These are phyloP conservation scores for Salvelinus alpinus DNA, from an alignment of 2,113 vertebrate species.

Conservation along the genomic window DNA sequence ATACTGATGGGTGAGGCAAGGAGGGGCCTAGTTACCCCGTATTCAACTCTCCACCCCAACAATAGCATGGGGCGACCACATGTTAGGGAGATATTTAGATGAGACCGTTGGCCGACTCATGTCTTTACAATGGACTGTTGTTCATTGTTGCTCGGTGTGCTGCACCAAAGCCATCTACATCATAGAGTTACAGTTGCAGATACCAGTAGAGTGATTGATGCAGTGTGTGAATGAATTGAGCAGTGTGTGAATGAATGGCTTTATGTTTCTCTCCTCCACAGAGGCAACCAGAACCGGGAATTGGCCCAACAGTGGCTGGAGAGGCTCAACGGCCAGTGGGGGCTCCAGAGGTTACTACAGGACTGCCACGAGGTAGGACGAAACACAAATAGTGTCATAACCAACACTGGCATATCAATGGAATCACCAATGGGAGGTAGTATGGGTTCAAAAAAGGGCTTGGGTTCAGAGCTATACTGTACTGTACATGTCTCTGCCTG, in stretches of 20 bases:
- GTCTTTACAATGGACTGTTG: neutral
- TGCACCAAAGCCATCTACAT: neutral
- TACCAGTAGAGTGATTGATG: neutral
- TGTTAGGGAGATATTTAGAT: neutral
- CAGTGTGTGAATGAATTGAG: neutral
- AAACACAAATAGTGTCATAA: too few species aligned
- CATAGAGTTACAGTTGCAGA: too few species aligned
- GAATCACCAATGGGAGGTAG: neutral
- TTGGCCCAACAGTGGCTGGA: conserved; percentile 82
- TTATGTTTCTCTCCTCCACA: conserved; percentile 45
- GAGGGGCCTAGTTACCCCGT: neutral
- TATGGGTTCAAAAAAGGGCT: too few species aligned
- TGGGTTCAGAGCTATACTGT: neutral
- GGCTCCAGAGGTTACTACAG: conserved; percentile 84
- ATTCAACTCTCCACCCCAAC: neutral
- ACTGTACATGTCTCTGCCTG: neutral
- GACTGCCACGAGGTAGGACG: conserved; percentile 85
- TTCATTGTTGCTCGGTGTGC: neutral
- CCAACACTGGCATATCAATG: neutral
- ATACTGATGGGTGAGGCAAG: neutral
- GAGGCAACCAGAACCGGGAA: conserved; percentile 81
- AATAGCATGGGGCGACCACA: neutral
- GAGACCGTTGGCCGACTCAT: neutral
- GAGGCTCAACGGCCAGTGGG: conserved; percentile 81
- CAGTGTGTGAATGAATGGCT: neutral